Evolutionary conservation across 2,888 invertebrate species (phyloP), one percentile per base, ranked within the genome.

Genomic region (Zhuqinia jingwanae): DNA sequence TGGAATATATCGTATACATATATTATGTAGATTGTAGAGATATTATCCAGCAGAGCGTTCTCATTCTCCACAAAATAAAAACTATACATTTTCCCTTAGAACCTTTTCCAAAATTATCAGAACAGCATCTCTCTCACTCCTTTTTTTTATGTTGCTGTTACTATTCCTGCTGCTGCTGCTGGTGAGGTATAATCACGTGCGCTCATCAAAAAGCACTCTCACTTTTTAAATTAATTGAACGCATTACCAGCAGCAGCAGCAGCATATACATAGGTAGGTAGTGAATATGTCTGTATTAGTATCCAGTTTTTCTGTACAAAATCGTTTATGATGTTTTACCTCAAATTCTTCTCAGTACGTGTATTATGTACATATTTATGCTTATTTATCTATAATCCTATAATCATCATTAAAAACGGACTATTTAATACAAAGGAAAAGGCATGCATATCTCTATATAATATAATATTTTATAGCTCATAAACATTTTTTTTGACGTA

Each of bases 401-500:
- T 70, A 70, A 45, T 68, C 11, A 47, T 45, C 22, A 47, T 47
- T 47, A 22, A 45, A 70, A n/a, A 70, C 13, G 17, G 58, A 20
- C 13, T 45, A 70, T 15, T 36, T 36, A 6, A 8, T 45, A 45
- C 45, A 45, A 70, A 47, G 47, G 68, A 36, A n/a, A n/a, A 25
- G 60, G 17, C 65, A 36, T 65, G 45, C 15, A 2, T 2, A 10
- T 36, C 3, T 8, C 36, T 36, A 36, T 36, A 20, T 68, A 22
- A 13, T 56, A 56, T n/a, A 1, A 3, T 30, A 15, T 63, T 63
- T 45, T 70, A 47, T 45, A 45, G 13, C 65, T 13, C 50, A 27
- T 73, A 73, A 73, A 73, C 22, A 27, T 50, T 73, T n/a, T n/a
- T 17, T 53, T 75, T 75, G 56, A 75, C 36, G 30, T 56, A 75